Percentiles rank a stretch among this genome's conserved stretches.
These are phyloP conservation scores for Akabosia matsudoensis DNA, from an alignment of 1,140 invertebrate species.

Conservation along the genomic window DNA sequence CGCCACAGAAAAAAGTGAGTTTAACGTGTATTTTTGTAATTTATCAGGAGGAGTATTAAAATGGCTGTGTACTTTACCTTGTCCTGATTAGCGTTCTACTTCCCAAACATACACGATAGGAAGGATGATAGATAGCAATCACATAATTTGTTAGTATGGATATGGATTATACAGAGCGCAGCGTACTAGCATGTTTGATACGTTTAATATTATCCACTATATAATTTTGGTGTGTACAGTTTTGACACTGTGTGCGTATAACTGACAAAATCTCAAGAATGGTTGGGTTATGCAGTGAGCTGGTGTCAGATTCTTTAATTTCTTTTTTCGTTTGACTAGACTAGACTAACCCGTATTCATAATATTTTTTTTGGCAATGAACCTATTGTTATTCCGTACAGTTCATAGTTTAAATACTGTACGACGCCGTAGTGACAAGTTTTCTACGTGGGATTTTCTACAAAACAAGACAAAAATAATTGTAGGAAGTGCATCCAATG, in stretches of 20 bases:
- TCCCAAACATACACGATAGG: constrained; percentile 10
- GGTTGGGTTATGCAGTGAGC: too few species aligned
- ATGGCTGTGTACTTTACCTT: constrained; percentile 29
- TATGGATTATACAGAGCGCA: not conserved
- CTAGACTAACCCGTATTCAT: not conserved
- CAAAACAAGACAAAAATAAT: too few species aligned
- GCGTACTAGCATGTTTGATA: too few species aligned
- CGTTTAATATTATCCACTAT: too few species aligned
- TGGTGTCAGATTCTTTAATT: too few species aligned
- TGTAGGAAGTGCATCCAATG: constrained; percentile 7
- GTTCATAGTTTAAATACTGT: too few species aligned
- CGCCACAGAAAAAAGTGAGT: not conserved
- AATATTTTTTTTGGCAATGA: not conserved
- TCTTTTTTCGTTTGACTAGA: not conserved
- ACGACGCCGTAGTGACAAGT: too few species aligned
- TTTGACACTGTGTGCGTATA: too few species aligned
- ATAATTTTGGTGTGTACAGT: too few species aligned
- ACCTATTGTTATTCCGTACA: not conserved
- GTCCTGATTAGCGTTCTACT: constrained; percentile 39
- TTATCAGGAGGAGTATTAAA: not conserved
- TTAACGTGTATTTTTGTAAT: not conserved
- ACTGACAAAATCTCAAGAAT: too few species aligned
- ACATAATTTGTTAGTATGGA: not conserved
- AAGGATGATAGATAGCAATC: not conserved
- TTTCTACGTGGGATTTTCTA: too few species aligned